These are phyloP conservation scores for Terebella lapidaria DNA, from an alignment of 2,888 invertebrate species.

Conservation along the genomic window DNA sequence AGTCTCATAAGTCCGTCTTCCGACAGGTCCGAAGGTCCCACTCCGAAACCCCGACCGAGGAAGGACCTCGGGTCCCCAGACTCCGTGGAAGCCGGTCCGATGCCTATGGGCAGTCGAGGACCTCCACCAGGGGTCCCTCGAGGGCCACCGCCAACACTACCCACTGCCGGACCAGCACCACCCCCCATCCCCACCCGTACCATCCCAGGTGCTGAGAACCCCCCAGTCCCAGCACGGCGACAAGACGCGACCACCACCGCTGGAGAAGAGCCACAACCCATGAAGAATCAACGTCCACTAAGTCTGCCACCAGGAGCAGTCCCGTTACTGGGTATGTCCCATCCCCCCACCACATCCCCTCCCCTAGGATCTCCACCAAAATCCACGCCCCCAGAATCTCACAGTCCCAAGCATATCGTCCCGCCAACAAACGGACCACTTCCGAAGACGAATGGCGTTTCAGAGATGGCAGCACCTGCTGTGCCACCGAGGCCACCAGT, in stretches of 20 bases:
- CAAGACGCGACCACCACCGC: background rate
- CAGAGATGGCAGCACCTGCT: too few species aligned
- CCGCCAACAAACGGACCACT: too few species aligned
- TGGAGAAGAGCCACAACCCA: too few species aligned
- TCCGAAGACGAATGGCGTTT: too few species aligned
- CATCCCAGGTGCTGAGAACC: too few species aligned
- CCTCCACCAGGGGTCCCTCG: background rate
- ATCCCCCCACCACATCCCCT: background rate
- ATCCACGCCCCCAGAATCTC: background rate
- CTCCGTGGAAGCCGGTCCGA: background rate
- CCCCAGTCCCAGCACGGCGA: too few species aligned
- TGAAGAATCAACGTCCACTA: too few species aligned
- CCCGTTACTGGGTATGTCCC: background rate
- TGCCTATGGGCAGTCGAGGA: slow-evolving; percentile 1
- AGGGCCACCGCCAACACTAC: background rate
- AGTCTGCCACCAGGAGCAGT: background rate
- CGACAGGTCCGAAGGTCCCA: background rate
- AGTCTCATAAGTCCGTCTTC: slow-evolving; percentile 1
- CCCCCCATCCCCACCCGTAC: too few species aligned
- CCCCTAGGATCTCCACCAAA: background rate
- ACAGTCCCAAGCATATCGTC: background rate
- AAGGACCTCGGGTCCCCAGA: background rate
- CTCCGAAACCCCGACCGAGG: slow-evolving; percentile 7
- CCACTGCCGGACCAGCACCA: background rate
- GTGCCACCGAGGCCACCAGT: background rate